A percentile compares a stretch with the other conserved stretches of the same genome.
These are phyloP conservation scores for Philopotamus ludificatus DNA, from an alignment of 1,140 invertebrate genomes.

Conservation along the genomic window DNA sequence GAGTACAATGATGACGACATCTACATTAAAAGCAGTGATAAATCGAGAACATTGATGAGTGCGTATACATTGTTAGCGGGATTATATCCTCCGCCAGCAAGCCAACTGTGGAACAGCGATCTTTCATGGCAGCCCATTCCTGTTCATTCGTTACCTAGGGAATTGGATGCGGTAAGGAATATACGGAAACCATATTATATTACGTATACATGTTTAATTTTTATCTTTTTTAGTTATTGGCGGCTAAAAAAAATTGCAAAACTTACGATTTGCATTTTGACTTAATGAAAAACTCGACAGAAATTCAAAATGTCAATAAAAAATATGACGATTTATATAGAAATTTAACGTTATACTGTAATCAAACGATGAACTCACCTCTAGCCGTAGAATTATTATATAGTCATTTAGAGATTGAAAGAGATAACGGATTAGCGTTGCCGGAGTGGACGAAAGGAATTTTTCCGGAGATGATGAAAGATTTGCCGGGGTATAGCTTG, in stretches of 20 bases:
- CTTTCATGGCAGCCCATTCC: slow-evolving; percentile 87
- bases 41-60: slow-evolving; percentile 84
- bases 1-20: slow-evolving; percentile 66
- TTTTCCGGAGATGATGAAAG: slow-evolving; percentile 67
- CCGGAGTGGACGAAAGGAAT: slow-evolving; percentile 71
- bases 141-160: slow-evolving; percentile 69
- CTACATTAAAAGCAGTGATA: slow-evolving; percentile 73
- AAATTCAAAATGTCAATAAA: slow-evolving; percentile 57
- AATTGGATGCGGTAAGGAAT: slow-evolving; percentile 65
- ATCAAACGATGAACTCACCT: slow-evolving; percentile 63
- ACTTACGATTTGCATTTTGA: slow-evolving; percentile 60
- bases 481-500: slow-evolving; percentile 67
- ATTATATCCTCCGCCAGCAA: slow-evolving; percentile 71
- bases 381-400: slow-evolving; percentile 72
- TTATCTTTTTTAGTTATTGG: slow-evolving; percentile 59
- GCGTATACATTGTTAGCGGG: slow-evolving; percentile 79
- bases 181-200: neutral
- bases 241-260: slow-evolving; percentile 64
- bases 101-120: slow-evolving; percentile 70
- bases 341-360: slow-evolving; percentile 64
- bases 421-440: slow-evolving; percentile 62
- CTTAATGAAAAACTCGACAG: slow-evolving; percentile 56
- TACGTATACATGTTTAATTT: neutral
- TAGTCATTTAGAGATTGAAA: slow-evolving; percentile 71
- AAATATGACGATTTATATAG: slow-evolving; percentile 63